A percentile compares a stretch with the other conserved stretches of the same genome.
Evolutionary conservation across 92 coral and sea anemone species (phyloP).

Genomic region (Phenganax subtilis): DNA sequence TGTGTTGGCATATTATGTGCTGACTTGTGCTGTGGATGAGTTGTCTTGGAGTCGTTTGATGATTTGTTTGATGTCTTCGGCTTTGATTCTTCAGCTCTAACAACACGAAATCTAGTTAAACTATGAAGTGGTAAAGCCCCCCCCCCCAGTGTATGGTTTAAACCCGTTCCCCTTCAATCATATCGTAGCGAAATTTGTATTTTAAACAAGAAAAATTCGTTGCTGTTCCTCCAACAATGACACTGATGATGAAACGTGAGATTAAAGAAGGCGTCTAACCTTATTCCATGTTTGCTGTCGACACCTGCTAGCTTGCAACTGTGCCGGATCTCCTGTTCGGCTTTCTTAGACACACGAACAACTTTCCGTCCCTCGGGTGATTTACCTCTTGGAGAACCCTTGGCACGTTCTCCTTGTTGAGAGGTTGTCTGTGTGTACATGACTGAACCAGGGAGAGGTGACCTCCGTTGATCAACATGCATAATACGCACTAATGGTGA

Average conservation of each 20-base stretch:
- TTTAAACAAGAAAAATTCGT: too few relatives aligned
- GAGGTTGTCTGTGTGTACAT: constrained; percentile 19
- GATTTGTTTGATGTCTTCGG: neutral
- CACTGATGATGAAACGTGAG: too few relatives aligned
- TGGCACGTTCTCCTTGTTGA: neutral
- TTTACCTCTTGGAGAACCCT: neutral
- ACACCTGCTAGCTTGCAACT: neutral
- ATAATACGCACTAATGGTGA: constrained; percentile 70
- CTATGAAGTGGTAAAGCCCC: too few relatives aligned
- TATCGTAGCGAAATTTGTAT: too few relatives aligned
- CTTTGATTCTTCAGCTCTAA: constrained; percentile 3
- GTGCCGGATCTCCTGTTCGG: constrained; percentile 3
- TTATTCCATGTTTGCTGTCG: neutral
- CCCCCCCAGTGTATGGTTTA: too few relatives aligned
- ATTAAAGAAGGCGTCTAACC: neutral
- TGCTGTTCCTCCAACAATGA: too few relatives aligned
- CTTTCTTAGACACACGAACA: neutral
- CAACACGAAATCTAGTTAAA: neutral
- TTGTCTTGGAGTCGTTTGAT: neutral
- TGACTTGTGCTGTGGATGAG: neutral
- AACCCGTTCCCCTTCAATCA: too few relatives aligned
- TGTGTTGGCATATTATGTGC: neutral
- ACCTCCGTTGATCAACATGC: constrained; percentile 75
- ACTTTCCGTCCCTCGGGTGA: constrained; percentile 14
- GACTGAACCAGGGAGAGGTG: neutral